A percentile compares a stretch with the other conserved stretches of the same genome.
Evolutionary conservation across 1,140 invertebrate genomes (phyloP).

Genomic region (Rhyzopertha dominica): DNA sequence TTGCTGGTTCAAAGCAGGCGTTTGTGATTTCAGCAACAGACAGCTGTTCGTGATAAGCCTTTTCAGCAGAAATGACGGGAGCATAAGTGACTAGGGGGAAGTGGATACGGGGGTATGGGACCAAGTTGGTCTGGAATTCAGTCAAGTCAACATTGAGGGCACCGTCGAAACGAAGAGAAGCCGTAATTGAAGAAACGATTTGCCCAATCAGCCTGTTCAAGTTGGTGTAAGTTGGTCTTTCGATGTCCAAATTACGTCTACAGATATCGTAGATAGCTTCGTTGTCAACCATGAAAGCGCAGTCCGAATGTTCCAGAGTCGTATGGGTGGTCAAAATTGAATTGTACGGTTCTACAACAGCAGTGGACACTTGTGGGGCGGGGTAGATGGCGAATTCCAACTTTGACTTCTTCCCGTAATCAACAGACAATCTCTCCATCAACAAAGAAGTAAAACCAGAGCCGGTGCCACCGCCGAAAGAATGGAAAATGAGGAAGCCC

Average conservation of each 20-base stretch:
- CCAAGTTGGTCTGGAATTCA: conserved; percentile 72
- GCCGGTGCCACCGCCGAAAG: conserved; percentile 88
- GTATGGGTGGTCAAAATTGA: conserved; percentile 60
- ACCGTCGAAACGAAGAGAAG: conserved; percentile 71
- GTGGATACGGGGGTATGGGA: conserved; percentile 66
- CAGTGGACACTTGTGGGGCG: conserved; percentile 64
- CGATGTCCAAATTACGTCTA: conserved; percentile 59
- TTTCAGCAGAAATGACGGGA: conserved; percentile 55
- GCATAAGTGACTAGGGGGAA: conserved; percentile 72
- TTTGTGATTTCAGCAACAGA: conserved; percentile 65
- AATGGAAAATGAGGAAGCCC: conserved; percentile 76
- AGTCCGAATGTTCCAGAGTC: conserved; percentile 59
- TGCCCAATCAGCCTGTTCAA: conserved; percentile 63
- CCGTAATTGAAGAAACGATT: conserved; percentile 74
- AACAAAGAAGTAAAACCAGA: conserved; percentile 75
- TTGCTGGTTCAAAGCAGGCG: conserved; percentile 59
- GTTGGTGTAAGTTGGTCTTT: conserved; percentile 59
- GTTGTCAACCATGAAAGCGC: conserved; percentile 63
- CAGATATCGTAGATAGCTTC: conserved; percentile 73
- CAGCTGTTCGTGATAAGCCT: conserved; percentile 64
- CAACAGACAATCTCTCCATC: conserved; percentile 70
- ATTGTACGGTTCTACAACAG: conserved; percentile 70
- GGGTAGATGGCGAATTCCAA: conserved; percentile 75
- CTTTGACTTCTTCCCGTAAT: conserved; percentile 72
- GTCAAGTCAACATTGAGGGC: conserved; percentile 74